A percentile compares a stretch with the other conserved stretches of the same genome.
Conservation (phyloP, 2,888 invertebrate species). For the Caenorhabditis angaria region DNA sequence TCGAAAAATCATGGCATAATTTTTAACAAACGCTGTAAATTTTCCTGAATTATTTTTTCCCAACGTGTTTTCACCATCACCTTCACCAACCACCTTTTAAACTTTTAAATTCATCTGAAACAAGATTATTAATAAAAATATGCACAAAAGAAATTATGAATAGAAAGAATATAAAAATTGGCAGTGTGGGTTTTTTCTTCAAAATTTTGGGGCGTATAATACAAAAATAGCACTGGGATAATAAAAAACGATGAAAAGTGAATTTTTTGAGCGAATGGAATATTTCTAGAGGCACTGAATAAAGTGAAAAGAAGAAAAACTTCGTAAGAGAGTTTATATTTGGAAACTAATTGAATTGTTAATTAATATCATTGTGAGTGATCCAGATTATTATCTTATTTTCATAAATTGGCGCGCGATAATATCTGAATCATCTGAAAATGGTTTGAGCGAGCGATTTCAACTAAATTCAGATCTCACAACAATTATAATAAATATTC, state of each 20-base stretch:
- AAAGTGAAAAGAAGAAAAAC: background rate
- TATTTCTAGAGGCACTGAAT: background rate
- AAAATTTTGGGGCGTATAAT: background rate
- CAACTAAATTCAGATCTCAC: background rate
- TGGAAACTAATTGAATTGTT: background rate
- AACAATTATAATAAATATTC: background rate
- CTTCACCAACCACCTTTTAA: background rate
- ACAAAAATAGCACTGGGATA: conserved; percentile 3
- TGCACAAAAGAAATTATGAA: background rate
- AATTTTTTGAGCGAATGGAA: conserved; percentile 7
- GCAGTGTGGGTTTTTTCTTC: background rate
- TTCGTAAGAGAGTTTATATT: too few species aligned
- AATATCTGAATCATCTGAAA: background rate
- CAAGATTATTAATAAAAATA: background rate
- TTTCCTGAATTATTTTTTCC: background rate
- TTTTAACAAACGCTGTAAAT: background rate
- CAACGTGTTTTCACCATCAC: background rate
- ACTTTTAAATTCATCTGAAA: background rate
- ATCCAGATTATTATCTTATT: background rate
- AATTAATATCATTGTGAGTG: background rate
- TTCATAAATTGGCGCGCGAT: conserved; percentile 38
- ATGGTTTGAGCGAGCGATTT: background rate
- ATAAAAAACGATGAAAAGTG: background rate
- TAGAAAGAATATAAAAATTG: background rate
- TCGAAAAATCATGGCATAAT: background rate